These are phyloP conservation scores for Gonioctena quinquepunctata DNA, from an alignment of 1,140 invertebrate genomes.

Conservation along the genomic window DNA sequence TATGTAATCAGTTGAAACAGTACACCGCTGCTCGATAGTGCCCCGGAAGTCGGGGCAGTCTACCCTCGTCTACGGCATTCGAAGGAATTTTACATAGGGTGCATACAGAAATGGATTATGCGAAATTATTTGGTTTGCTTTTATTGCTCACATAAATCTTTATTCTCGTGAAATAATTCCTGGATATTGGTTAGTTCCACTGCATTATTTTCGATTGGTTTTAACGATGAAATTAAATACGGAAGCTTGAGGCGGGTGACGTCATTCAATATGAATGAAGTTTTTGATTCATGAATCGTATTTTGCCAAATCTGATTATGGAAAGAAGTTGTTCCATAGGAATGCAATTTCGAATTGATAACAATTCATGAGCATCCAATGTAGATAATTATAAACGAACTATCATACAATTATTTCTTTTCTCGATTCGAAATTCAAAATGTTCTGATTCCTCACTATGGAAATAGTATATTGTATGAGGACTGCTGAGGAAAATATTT, in stretches of 20 bases:
- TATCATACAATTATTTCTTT: no score
- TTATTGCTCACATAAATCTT: slow-evolving; percentile 13
- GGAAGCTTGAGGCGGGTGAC: neutral
- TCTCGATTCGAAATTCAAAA: no score
- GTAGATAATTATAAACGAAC: no score
- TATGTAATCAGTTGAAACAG: neutral
- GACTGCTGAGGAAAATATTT: no score
- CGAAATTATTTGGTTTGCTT: slow-evolving; percentile 19
- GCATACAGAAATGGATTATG: slow-evolving; percentile 14
- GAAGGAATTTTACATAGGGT: slow-evolving; percentile 17
- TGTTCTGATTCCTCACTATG: no score
- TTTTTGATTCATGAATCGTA: no score
- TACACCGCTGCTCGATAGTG: neutral
- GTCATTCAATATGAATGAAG: no score
- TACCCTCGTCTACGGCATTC: slow-evolving; percentile 11
- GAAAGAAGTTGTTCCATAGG: no score
- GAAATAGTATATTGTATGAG: no score
- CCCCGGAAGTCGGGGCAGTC: neutral
- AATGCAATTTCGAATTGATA: no score
- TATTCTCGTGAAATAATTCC: neutral
- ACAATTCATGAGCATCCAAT: no score
- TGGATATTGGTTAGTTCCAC: neutral
- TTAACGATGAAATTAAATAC: neutral
- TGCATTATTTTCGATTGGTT: slow-evolving; percentile 9
- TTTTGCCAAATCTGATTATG: no score